phyloP scores from a whole-genome alignment of 2,888 invertebrate species.

The Chaitophorus viminalis region DNA sequence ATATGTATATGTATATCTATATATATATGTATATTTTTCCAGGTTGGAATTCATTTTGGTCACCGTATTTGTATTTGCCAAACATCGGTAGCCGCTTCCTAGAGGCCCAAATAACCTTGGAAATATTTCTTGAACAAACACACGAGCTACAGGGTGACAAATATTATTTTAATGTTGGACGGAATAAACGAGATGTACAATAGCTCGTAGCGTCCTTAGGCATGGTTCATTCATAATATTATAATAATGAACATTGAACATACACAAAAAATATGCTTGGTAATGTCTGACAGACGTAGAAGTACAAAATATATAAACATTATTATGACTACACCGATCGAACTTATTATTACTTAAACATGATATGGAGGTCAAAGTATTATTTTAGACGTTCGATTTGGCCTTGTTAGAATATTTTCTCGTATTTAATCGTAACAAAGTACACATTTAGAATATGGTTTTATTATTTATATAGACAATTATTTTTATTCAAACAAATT shows the following conservation, averaged over 20 bases:
- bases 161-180: slow-evolving; percentile 57
- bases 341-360: slow-evolving; percentile 36
- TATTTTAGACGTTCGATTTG: slow-evolving; percentile 49
- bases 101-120: slow-evolving; percentile 41
- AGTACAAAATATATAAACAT: background rate
- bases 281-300: slow-evolving; percentile 39
- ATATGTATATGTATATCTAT: no score
- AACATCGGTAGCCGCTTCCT: slow-evolving; percentile 45
- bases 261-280: slow-evolving; percentile 46
- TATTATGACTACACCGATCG: slow-evolving; percentile 46
- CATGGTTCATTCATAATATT: slow-evolving; percentile 27
- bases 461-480: slow-evolving; percentile 37
- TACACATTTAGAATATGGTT: slow-evolving; percentile 38
- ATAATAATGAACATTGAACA: slow-evolving; percentile 48
- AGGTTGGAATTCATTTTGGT: slow-evolving; percentile 47
- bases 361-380: slow-evolving; percentile 47
- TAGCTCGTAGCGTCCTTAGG: slow-evolving; percentile 34
- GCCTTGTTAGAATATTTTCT: slow-evolving; percentile 49
- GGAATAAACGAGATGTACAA: slow-evolving; percentile 54
- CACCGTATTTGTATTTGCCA: slow-evolving; percentile 55
- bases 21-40: no score
- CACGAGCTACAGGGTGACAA: slow-evolving; percentile 52
- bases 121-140: slow-evolving; percentile 60
- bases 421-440: slow-evolving; percentile 32
- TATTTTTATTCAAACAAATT: background rate